Evolutionary conservation across 2,888 invertebrate genomes (phyloP).

Genomic region (Ditula angustiorana): DNA sequence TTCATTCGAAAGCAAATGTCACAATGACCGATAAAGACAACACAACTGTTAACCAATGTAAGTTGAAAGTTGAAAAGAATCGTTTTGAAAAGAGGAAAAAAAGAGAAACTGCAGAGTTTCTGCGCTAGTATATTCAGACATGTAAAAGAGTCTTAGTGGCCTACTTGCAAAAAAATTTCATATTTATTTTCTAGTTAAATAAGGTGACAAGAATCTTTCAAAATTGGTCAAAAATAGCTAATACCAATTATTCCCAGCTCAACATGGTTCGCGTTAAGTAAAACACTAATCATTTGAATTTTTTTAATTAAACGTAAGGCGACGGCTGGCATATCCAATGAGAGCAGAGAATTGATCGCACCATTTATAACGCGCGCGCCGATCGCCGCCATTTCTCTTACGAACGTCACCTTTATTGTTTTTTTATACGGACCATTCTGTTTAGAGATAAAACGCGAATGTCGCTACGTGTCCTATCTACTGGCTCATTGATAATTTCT

Average conservation of each 20-base stretch:
- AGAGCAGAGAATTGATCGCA: conserved; percentile 20
- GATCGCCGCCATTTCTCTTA: conserved; percentile 22
- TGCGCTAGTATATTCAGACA: too few relatives aligned
- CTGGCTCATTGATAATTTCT: conserved; percentile 7
- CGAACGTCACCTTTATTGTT: conserved; percentile 27
- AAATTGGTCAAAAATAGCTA: neutral
- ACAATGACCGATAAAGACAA: too few relatives aligned
- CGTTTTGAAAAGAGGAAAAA: too few relatives aligned
- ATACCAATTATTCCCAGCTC: neutral
- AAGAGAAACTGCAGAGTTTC: too few relatives aligned
- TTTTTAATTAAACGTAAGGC: conserved; percentile 34
- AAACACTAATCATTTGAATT: conserved; percentile 34
- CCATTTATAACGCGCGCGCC: conserved; percentile 28
- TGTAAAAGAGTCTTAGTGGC: too few relatives aligned
- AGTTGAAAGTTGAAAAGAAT: too few relatives aligned
- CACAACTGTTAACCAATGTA: too few relatives aligned
- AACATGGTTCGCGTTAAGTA: conserved; percentile 1
- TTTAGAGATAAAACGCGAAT: conserved; percentile 12
- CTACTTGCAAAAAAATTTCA: too few relatives aligned
- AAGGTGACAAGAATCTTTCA: too few relatives aligned
- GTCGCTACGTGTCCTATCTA: conserved; percentile 13
- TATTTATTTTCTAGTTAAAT: too few relatives aligned
- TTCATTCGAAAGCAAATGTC: too few relatives aligned
- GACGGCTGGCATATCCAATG: conserved; percentile 24
- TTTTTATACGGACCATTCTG: conserved; percentile 32